Evolutionary conservation across 2,888 invertebrate genomes (phyloP).

Genomic region (Rhorus exstirpatorius): DNA sequence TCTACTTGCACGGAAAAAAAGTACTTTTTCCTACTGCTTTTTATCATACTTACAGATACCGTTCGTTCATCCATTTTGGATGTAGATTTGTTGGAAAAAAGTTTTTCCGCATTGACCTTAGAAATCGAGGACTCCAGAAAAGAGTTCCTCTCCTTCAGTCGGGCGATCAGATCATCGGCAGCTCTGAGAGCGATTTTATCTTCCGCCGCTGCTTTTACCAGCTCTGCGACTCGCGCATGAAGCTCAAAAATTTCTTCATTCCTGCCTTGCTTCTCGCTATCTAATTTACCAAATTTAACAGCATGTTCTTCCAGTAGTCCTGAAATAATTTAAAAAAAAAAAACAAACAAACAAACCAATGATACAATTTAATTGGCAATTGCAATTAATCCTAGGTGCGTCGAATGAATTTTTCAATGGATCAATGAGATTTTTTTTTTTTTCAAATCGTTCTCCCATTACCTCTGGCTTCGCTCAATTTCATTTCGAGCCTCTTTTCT

Average conservation of each 20-base stretch:
- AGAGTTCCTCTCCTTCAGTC: slow-evolving; percentile 72
- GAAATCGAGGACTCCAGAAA: slow-evolving; percentile 71
- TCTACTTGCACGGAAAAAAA: too few relatives aligned
- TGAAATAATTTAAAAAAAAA: slow-evolving; percentile 54
- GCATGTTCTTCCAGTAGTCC: slow-evolving; percentile 56
- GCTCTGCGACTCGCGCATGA: slow-evolving; percentile 71
- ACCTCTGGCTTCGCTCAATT: slow-evolving; percentile 68
- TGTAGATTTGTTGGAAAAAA: slow-evolving; percentile 55
- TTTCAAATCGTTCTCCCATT: slow-evolving; percentile 68
- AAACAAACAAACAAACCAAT: not conserved
- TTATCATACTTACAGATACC: slow-evolving; percentile 26
- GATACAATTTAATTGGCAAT: not conserved
- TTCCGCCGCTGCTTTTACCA: slow-evolving; percentile 70
- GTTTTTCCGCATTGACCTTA: slow-evolving; percentile 57
- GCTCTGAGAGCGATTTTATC: slow-evolving; percentile 69
- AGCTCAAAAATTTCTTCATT: slow-evolving; percentile 70
- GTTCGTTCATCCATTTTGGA: slow-evolving; percentile 2
- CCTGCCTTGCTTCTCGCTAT: slow-evolving; percentile 72
- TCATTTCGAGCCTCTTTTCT: slow-evolving; percentile 60
- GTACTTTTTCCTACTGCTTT: not conserved
- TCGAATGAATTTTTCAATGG: too few relatives aligned
- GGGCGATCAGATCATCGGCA: slow-evolving; percentile 63
- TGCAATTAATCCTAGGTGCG: too few relatives aligned
- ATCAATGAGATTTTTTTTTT: slow-evolving; percentile 21
- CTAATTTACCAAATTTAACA: slow-evolving; percentile 61